These are phyloP conservation scores for Epinephelus fuscoguttatus DNA, from an alignment of 2,113 vertebrate species.

Conservation along the genomic window DNA sequence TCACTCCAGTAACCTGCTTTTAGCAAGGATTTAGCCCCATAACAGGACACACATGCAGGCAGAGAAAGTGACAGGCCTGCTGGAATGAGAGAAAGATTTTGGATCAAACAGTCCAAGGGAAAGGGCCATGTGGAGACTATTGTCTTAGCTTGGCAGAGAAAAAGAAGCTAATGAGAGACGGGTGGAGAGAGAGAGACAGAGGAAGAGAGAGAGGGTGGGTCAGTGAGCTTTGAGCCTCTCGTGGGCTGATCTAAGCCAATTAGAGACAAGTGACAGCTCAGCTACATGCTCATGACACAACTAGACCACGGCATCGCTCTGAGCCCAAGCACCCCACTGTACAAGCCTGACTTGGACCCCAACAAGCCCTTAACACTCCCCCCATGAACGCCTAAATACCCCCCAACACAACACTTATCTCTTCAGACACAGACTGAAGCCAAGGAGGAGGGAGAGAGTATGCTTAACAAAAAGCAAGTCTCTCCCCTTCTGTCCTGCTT, in stretches of 20 bases:
- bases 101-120: constrained; percentile 33
- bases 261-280: constrained; percentile 84
- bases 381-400: constrained; percentile 40
- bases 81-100: constrained; percentile 41
- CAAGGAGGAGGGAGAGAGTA: constrained; percentile 30
- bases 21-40: constrained; percentile 8
- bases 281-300: constrained; percentile 82
- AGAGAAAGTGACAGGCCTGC: constrained; percentile 10
- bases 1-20: constrained; percentile 36
- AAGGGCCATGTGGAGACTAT: constrained; percentile 42
- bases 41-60: not conserved
- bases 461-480: constrained; percentile 33
- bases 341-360: constrained; percentile 69
- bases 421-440: constrained; percentile 12
- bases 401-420: constrained; percentile 26
- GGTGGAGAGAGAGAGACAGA: constrained; percentile 28
- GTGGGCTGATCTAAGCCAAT: constrained; percentile 81
- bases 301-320: constrained; percentile 76
- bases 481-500: constrained; percentile 37
- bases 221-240: constrained; percentile 79
- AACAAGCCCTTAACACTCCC: constrained; percentile 42
- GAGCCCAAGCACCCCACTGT: constrained; percentile 57
- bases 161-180: constrained; percentile 47
- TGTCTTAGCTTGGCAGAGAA: constrained; percentile 41
- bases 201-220: constrained; percentile 59